Evolutionary conservation across 2,888 invertebrate species (phyloP), one percentile per base, ranked within the genome.

Genomic region (Hybos culiciformis): DNA sequence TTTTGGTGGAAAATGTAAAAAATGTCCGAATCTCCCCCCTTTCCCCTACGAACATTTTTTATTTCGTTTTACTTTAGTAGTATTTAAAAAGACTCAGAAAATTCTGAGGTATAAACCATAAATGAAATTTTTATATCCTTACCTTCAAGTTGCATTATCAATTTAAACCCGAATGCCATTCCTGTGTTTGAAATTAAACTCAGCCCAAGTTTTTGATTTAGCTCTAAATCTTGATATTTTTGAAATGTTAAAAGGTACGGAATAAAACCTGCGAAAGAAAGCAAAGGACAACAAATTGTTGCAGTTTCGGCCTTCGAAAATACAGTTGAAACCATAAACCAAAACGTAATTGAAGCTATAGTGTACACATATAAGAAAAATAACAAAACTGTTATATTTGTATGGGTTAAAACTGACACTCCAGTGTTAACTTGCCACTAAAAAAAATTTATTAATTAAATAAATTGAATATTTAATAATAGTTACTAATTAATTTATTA

Each of bases 271-370:
- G 85, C 51, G 55, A 87, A 86, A 79, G 83, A 88, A 17, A 80
- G 59, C 4, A 87, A 67, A 1, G 84, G 85, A 9, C 77, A 78
- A 9, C 83, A 78, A 7, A 84, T 75, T 1, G 87, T 78, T 5
- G 84, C 86, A 3, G 80, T 78, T 58, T 80, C 86, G 0, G 83
- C 88, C 74, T 76, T 81, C 1, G 80, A 78, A 62, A 88, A 90
- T 52, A 87, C 74, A 2, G 80, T 77, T 52, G 85, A 83, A 45
- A 88, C 63, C 68, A 83, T 77, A 59, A 88, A 90, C 56, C 80
- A 79, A 60, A 85, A 83, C 38, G 77, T 77, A 50, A 87, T 83
- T 36, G 75, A 74, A 37, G 80, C 71, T 41, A 78, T 69, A 39
- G 80, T 63, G 58, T 84, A 92, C 38, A 84, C 61, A 9, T 83